Percentiles rank a stretch among this genome's conserved stretches.
Conservation (phyloP, 2,888 invertebrate species). For the Erebia aethiops region DNA sequence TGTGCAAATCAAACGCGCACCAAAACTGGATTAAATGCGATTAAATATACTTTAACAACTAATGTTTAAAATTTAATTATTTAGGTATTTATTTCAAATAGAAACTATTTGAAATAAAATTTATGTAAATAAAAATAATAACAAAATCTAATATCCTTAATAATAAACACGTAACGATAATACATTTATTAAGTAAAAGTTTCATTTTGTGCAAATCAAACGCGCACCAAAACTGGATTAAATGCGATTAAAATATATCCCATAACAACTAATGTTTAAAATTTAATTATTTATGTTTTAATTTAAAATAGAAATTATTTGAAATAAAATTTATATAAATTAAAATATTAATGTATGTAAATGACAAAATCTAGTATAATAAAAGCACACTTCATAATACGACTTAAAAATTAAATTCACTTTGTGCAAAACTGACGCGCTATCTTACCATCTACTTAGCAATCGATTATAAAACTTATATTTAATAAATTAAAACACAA, state of each 20-base stretch:
- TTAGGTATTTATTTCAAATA: background rate
- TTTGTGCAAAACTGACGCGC: constrained; percentile 63
- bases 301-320: background rate
- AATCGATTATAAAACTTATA: background rate
- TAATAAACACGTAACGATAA: constrained; percentile 20
- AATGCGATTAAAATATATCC: background rate
- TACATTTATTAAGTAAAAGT: constrained; percentile 15
- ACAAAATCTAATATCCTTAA: constrained; percentile 38
- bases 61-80: background rate
- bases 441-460: background rate
- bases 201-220: constrained; percentile 71
- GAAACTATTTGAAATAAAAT: background rate
- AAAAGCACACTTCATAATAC: background rate
- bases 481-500: constrained; percentile 15
- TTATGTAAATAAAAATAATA: background rate
- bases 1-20: constrained; percentile 61
- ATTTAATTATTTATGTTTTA: background rate
- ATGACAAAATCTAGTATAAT: too few relatives aligned
- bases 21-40: background rate
- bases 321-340: background rate
- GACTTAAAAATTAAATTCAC: constrained; percentile 46
- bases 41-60: background rate
- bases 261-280: background rate
- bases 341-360: too few relatives aligned
- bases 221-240: constrained; percentile 22